phyloP scores from a whole-genome alignment of 2,797 vertebrate genomes.

The Dromococcyx pavoninus region DNA sequence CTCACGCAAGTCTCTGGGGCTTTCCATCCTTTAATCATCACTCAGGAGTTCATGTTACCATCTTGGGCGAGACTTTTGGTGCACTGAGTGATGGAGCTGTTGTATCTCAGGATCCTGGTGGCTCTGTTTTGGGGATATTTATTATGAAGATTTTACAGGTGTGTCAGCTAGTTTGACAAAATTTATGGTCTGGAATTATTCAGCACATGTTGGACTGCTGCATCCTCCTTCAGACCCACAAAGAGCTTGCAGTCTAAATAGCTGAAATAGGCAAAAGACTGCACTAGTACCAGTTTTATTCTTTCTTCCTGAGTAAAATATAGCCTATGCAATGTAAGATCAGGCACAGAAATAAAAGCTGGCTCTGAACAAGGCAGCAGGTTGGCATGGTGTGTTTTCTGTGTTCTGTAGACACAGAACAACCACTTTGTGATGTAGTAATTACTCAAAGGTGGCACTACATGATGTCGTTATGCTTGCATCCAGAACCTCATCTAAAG shows the following conservation, averaged over 20 bases:
- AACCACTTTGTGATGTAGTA: background rate
- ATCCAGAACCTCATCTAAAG: background rate
- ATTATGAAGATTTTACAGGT: background rate
- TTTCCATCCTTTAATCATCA: background rate
- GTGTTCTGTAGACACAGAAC: background rate
- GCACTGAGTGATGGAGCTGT: background rate
- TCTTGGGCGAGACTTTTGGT: background rate
- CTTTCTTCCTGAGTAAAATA: background rate
- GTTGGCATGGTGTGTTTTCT: rapidly evolving
- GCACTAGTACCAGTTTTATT: background rate
- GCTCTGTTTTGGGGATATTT: background rate
- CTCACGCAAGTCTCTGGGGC: background rate
- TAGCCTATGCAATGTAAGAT: background rate
- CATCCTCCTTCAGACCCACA: background rate
- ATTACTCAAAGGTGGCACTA: background rate
- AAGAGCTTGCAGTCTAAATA: background rate
- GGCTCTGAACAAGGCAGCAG: background rate
- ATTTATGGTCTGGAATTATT: background rate
- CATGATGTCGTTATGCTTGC: background rate
- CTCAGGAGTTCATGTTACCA: background rate
- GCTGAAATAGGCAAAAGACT: background rate
- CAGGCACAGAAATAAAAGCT: background rate
- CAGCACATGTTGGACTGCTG: background rate
- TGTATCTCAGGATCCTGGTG: background rate
- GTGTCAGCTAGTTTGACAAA: background rate